Base-by-base conservation (phyloP, 2,797 vertebrate genomes). In the Tenualosa ilisha region DNA sequence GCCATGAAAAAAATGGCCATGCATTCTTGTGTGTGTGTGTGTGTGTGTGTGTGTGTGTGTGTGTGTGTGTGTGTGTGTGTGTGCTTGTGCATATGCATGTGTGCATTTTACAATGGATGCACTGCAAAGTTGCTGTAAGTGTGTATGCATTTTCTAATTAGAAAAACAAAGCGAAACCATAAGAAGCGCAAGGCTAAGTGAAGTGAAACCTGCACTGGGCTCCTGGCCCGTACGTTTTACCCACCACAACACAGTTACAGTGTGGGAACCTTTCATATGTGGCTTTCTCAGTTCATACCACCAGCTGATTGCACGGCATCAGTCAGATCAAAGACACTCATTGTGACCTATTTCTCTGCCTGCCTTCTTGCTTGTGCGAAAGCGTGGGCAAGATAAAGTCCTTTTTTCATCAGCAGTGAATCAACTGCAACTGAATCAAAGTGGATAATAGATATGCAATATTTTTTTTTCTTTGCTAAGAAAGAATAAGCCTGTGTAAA, bases 31-130 rank as follows among this genome's bases (percentile, higher is more conserved):
- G n/a, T 26, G n/a, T 26, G 61, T 11, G 61, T 24, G 61, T 24
- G n/a, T 65, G n/a, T 65, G 61, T 65, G 61, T 63, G 61, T 63
- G 61, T 63, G 22, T 63, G 61, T 65, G 61, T 24, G 61, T 26
- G 24, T 65, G 61, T 65, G 61, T 65, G n/a, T 65, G 54, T 56
- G 54, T 56, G 17, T 56, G 15, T 24, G 22, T 0, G 31, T 0
- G 31, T 31, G 31, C 31, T 31, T 51, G 50, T 51, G 50, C 50
- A 51, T 1, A 5, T 8, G 63, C 20, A 26, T 68, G 63, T 26
- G 54, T 59, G 56, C 11, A 24, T 68, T 7, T 37, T 2, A 9
- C 11, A 51, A 51, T 12, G 7, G 50, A 51, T 51, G 50, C 50
- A 9, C 24, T 68, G 12, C 65, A 68, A 9, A 31, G 26, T 31